Conservation (phyloP, 2,888 invertebrate genomes). For the Dynastes tityus region DNA sequence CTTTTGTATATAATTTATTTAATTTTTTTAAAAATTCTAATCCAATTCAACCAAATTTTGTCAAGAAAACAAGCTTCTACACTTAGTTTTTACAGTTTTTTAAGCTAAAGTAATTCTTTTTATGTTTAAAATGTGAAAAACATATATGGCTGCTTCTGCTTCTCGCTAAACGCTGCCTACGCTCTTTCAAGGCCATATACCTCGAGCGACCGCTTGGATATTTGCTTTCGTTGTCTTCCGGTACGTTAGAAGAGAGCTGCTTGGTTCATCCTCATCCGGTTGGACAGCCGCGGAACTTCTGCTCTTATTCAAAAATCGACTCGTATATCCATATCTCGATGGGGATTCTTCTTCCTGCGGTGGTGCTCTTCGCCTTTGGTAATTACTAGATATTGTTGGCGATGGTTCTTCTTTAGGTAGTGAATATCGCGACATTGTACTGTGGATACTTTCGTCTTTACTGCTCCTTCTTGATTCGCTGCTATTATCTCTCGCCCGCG, state of each 20-base stretch:
- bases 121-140: too few relatives aligned
- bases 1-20: too few relatives aligned
- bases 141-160: slow-evolving; percentile 86
- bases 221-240: slow-evolving; percentile 75
- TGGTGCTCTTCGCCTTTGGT: slow-evolving; percentile 71
- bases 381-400: slow-evolving; percentile 65
- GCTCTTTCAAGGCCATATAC: slow-evolving; percentile 89
- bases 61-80: too few relatives aligned
- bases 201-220: slow-evolving; percentile 84
- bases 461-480: slow-evolving; percentile 70
- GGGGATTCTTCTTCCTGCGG: slow-evolving; percentile 74
- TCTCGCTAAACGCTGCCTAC: slow-evolving; percentile 89
- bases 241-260: slow-evolving; percentile 61
- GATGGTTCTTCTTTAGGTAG: slow-evolving; percentile 67
- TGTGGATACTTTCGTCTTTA: slow-evolving; percentile 68
- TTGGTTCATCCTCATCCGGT: slow-evolving; percentile 78
- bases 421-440: slow-evolving; percentile 61
- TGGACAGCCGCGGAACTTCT: slow-evolving; percentile 82
- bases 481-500: slow-evolving; percentile 81
- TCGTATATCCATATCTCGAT: slow-evolving; percentile 78
- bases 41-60: too few relatives aligned
- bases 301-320: slow-evolving; percentile 89
- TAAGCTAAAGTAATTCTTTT: too few relatives aligned
- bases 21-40: too few relatives aligned
- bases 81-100: too few relatives aligned